A percentile compares a stretch with the other conserved stretches of the same genome.
These are phyloP conservation scores for Collichthys lucidus DNA, from an alignment of 2,113 vertebrate species.

Conservation along the genomic window DNA sequence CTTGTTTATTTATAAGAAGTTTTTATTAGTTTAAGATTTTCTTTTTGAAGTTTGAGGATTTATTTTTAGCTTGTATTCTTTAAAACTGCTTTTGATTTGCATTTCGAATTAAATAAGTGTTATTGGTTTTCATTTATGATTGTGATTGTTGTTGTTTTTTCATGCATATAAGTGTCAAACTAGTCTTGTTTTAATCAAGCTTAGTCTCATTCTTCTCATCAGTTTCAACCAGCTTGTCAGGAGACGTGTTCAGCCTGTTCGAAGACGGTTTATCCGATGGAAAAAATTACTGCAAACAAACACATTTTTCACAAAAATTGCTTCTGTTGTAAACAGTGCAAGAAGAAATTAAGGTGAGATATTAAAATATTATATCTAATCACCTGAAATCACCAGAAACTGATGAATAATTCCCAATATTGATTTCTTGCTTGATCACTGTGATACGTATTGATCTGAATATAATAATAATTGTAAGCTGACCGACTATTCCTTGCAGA, in stretches of 20 bases:
- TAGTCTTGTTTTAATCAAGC: not conserved
- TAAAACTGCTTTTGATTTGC: slow-evolving; percentile 3
- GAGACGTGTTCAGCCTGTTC: slow-evolving; percentile 85
- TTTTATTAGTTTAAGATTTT: not conserved
- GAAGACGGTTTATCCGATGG: slow-evolving; percentile 85
- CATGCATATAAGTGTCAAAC: not conserved
- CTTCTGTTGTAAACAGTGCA: slow-evolving; percentile 88
- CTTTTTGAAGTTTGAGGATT: not conserved
- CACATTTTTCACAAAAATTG: slow-evolving; percentile 85
- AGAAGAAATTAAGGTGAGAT: slow-evolving; percentile 89
- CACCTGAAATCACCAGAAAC: not conserved
- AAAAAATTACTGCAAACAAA: slow-evolving; percentile 82
- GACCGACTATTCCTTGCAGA: not conserved
- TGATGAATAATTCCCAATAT: not conserved
- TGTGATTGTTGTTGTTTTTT: slow-evolving; percentile 2
- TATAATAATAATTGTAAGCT: not conserved
- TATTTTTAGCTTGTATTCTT: slow-evolving; percentile 6
- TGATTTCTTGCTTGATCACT: not conserved
- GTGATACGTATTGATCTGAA: not conserved
- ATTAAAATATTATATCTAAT: slow-evolving; percentile 20
- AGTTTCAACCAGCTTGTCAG: slow-evolving; percentile 78
- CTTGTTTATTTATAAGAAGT: slow-evolving; percentile 11
- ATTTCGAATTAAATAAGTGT: slow-evolving; percentile 16
- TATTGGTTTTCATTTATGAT: not conserved
- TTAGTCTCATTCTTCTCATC: slow-evolving; percentile 55